phyloP scores from a whole-genome alignment of 2,113 vertebrate species.

The Cynoglossus semilaevis region DNA sequence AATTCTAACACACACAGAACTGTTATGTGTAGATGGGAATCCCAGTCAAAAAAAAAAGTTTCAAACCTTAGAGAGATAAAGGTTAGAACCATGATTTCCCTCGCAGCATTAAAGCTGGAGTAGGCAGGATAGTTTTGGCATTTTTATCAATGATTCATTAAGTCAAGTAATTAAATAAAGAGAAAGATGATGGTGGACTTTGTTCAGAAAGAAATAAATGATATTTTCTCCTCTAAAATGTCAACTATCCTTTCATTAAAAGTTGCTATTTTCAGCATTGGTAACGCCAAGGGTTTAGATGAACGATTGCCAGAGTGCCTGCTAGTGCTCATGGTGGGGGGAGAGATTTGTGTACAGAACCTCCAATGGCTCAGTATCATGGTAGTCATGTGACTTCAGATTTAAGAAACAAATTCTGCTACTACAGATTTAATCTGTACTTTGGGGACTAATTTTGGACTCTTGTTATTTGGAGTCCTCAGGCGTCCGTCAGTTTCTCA shows the following conservation, averaged over 20 bases:
- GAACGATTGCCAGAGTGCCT: too few species aligned
- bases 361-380: too few species aligned
- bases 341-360: too few species aligned
- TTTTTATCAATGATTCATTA: background rate
- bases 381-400: background rate
- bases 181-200: too few species aligned
- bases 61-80: background rate
- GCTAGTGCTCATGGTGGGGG: too few species aligned
- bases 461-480: background rate
- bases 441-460: slow-evolving; percentile 1
- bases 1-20: slow-evolving; percentile 14
- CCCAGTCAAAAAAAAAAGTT: background rate
- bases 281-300: too few species aligned
- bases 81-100: background rate
- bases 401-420: background rate
- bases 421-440: background rate
- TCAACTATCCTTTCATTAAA: too few species aligned
- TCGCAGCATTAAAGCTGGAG: background rate
- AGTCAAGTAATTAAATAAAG: background rate
- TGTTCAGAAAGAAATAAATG: too few species aligned
- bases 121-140: background rate
- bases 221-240: too few species aligned
- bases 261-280: too few species aligned
- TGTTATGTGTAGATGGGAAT: slow-evolving; percentile 5
- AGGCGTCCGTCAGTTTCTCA: slow-evolving; percentile 9